Evolutionary conservation across 2,888 invertebrate species (phyloP).

Genomic region (Heliothis peltigera): DNA sequence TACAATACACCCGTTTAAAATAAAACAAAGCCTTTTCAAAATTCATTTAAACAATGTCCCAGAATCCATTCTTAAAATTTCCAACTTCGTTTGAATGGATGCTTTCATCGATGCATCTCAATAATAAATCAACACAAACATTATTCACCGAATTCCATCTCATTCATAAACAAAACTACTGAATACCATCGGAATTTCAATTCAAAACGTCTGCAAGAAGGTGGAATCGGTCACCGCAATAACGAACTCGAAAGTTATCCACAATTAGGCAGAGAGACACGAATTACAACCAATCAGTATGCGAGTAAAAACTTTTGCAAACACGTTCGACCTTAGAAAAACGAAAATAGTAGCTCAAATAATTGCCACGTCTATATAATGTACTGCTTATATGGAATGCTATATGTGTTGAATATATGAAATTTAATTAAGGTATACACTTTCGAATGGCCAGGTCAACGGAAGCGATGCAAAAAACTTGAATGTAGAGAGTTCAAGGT

Average conservation of each 20-base stretch:
- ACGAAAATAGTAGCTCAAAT: conserved; percentile 39
- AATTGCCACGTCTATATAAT: conserved; percentile 19
- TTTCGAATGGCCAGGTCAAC: conserved; percentile 64
- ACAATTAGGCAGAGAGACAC: conserved; percentile 41
- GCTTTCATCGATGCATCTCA: not conserved
- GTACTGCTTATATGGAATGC: conserved; percentile 53
- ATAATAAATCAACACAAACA: conserved; percentile 10
- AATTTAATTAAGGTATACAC: conserved; percentile 64
- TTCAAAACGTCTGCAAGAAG: conserved; percentile 29
- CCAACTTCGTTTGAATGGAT: not conserved
- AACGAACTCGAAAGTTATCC: conserved; percentile 39
- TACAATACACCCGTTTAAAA: no score
- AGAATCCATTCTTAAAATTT: not conserved
- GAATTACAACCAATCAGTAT: conserved; percentile 49
- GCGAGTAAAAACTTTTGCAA: conserved; percentile 30
- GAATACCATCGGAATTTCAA: conserved; percentile 24
- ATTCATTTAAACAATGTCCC: not conserved
- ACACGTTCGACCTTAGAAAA: conserved; percentile 65
- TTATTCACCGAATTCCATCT: conserved; percentile 19
- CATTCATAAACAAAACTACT: conserved; percentile 13
- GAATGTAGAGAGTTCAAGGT: conserved; percentile 52
- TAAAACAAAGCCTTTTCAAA: not conserved
- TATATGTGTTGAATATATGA: conserved; percentile 67
- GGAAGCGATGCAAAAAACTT: conserved; percentile 55
- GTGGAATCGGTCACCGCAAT: conserved; percentile 26